Conservation (phyloP, 1,140 invertebrate genomes). For the Drosophila guanche region DNA sequence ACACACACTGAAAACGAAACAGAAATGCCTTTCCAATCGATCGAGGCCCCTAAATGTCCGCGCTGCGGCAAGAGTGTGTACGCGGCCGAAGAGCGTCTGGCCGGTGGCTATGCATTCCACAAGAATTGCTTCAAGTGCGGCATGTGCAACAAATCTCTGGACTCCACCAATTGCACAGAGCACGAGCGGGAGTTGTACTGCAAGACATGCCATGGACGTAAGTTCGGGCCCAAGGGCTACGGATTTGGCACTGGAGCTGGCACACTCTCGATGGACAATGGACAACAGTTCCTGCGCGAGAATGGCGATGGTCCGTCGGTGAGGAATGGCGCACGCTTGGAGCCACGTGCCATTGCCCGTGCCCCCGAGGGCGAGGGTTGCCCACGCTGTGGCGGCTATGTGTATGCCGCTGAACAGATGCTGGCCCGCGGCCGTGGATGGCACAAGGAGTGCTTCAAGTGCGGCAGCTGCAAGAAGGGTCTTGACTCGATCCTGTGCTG, state of each 20-base stretch:
- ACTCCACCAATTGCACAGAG: constrained; percentile 98
- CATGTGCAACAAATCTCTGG: constrained; percentile 97
- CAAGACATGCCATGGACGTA: constrained; percentile 98
- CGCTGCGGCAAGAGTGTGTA: constrained; percentile 99
- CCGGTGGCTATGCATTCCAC: constrained; percentile 99
- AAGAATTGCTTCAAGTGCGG: constrained; percentile 99
- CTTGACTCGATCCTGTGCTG: constrained; percentile 98
- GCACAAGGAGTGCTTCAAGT: constrained; percentile 98
- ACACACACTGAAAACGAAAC: constrained; percentile 15
- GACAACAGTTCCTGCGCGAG: constrained; percentile 90
- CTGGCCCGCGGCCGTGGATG: constrained; percentile 95
- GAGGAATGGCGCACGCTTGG: constrained; percentile 84
- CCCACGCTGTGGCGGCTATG: constrained; percentile 94
- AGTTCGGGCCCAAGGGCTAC: constrained; percentile 98
- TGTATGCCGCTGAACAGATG: constrained; percentile 97
- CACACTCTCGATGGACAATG: constrained; percentile 97
- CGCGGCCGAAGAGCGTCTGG: constrained; percentile 98
- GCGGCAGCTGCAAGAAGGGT: constrained; percentile 95
- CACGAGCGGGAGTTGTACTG: constrained; percentile 98
- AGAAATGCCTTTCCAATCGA: constrained; percentile 96
- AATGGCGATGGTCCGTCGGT: constrained; percentile 51
- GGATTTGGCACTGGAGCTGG: constrained; percentile 99
- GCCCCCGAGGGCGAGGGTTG: constrained; percentile 94
- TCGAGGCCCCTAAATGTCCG: constrained; percentile 98
- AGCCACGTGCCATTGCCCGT: constrained; percentile 90